Evolutionary conservation across 2,797 vertebrate genomes (phyloP), one percentile per base, ranked within the genome.

Genomic region (Geotrypetes seraphini): DNA sequence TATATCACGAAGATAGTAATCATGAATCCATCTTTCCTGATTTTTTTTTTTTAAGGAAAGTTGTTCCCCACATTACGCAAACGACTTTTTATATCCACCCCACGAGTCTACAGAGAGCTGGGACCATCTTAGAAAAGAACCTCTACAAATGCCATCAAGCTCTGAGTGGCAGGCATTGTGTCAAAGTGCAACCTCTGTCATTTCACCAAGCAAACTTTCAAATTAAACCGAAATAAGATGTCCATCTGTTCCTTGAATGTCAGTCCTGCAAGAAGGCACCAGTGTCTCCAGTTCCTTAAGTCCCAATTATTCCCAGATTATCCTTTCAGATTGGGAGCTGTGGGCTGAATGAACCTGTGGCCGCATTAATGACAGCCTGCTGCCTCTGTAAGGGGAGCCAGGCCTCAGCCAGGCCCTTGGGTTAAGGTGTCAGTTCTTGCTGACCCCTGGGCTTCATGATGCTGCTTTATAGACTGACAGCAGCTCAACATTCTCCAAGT

Each of bases 301-400:
- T 79, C 85, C 85, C 86, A 89, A 89, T 95, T 90, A 90, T 91
- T 91, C 88, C 87, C 82, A 92, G 90, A 90, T 95, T 91, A 92
- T 91, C 87, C 87, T 88, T 87, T 86, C 86, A 88, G 86, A 73
- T 79, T 55, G 57, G 75, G 73, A 78, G 84, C 86, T 81, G 83
- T 75, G 68, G 65, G 77, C 70, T 91, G 89, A 90, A 89, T 88
- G 83, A 91, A 87, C 83, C 84, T 71, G 57, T 71, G 58, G 75
- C 69, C 63, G 65, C 22, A 82, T 92, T 90, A 90, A 83, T 91
- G 87, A 87, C 63, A 84, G 84, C 77, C 71, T 57, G 84, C 68
- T 85, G 88, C 81, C 78, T 80, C 79, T 75, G 85, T 87, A 87
- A 86, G 87, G 86, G 63, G 60, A 57, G 69, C 66, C 64, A 70